Evolutionary conservation across 2,113 vertebrate genomes (phyloP).

Genomic region (Poecilia latipinna): DNA sequence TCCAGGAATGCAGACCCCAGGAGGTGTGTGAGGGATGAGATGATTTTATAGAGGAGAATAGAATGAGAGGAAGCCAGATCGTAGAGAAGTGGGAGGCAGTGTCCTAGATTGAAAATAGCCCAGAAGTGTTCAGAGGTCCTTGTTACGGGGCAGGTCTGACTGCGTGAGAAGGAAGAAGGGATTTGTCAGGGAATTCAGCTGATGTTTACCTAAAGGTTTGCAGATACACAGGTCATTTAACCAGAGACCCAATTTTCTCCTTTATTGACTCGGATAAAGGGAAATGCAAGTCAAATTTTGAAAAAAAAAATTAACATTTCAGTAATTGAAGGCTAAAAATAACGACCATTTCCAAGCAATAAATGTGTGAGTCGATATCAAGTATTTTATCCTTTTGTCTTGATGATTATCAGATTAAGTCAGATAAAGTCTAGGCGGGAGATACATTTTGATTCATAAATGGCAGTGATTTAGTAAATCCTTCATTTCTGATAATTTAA

Average conservation of each 20-base stretch:
- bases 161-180: slow-evolving; percentile 13
- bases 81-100: slow-evolving; percentile 47
- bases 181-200: slow-evolving; percentile 29
- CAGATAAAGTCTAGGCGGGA: background rate
- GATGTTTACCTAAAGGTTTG: background rate
- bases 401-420: background rate
- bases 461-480: background rate
- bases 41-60: slow-evolving; percentile 50
- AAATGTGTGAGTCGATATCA: too few relatives aligned
- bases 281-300: too few relatives aligned
- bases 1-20: slow-evolving; percentile 37
- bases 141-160: slow-evolving; percentile 58
- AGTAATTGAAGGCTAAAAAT: too few relatives aligned
- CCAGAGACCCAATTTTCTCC: background rate
- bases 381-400: too few relatives aligned
- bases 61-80: slow-evolving; percentile 17
- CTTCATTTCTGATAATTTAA: background rate
- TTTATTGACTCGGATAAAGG: background rate
- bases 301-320: too few relatives aligned
- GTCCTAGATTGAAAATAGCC: slow-evolving; percentile 76
- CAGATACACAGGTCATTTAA: background rate
- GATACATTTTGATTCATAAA: background rate
- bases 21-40: slow-evolving; percentile 58
- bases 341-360: too few relatives aligned
- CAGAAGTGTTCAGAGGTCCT: slow-evolving; percentile 37